Conservation (phyloP, 1,140 invertebrate genomes). For the Cylas formicarius region DNA sequence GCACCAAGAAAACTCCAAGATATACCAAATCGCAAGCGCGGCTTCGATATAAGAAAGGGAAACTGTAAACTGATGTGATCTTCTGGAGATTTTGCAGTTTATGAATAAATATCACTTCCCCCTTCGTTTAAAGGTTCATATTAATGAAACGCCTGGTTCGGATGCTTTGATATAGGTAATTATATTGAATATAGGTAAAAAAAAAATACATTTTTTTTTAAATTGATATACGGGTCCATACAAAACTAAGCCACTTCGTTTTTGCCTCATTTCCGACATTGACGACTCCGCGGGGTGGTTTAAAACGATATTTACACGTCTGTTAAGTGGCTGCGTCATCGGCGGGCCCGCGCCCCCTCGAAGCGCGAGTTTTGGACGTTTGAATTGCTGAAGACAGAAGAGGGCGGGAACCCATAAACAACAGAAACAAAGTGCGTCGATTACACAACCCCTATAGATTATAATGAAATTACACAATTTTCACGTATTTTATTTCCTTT, state of each 20-base stretch:
- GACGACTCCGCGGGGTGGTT: too few species aligned
- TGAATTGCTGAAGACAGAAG: not conserved
- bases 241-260: slow-evolving; percentile 23
- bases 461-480: slow-evolving; percentile 12
- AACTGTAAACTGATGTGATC: slow-evolving; percentile 41
- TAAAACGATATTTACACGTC: slow-evolving; percentile 19
- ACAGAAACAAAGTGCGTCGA: not conserved
- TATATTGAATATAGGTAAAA: slow-evolving; percentile 23
- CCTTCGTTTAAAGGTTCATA: too few species aligned
- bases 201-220: slow-evolving; percentile 22
- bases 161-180: slow-evolving; percentile 24
- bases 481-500: slow-evolving; percentile 12
- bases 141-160: too few species aligned
- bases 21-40: slow-evolving; percentile 65
- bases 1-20: slow-evolving; percentile 38
- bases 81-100: too few species aligned
- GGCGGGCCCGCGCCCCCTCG: too few species aligned
- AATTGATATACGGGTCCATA: slow-evolving; percentile 23
- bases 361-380: slow-evolving; percentile 1
- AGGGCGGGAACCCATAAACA: not conserved
- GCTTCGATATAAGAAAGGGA: slow-evolving; percentile 61
- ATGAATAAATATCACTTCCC: too few species aligned
- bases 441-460: slow-evolving; percentile 9
- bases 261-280: slow-evolving; percentile 17
- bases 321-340: slow-evolving; percentile 4